These are phyloP conservation scores for Muscicapa striata DNA, from an alignment of 2,797 vertebrate genomes.

Conservation along the genomic window DNA sequence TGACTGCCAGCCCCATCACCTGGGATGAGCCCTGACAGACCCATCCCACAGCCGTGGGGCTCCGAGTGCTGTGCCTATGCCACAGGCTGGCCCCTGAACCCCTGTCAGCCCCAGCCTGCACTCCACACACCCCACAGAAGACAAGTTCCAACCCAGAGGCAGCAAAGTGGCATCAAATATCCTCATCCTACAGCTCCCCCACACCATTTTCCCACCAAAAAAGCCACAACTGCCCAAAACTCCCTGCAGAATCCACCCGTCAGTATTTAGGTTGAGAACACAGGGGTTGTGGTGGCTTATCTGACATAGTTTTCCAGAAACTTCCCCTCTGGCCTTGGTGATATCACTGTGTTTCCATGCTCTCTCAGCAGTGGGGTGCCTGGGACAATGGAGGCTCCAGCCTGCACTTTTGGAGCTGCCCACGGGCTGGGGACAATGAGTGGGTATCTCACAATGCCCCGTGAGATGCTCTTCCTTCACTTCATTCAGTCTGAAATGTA, in stretches of 20 bases:
- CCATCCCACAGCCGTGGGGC: not conserved
- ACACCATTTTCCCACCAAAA: not conserved
- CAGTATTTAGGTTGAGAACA: not conserved
- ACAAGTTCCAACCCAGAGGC: not conserved
- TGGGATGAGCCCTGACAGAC: not conserved
- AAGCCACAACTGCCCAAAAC: not conserved
- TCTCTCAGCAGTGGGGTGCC: not conserved
- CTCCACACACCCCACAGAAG: not conserved
- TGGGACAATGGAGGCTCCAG: not conserved
- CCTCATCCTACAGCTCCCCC: not conserved
- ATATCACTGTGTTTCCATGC: rapidly evolving
- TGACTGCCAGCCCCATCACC: not conserved
- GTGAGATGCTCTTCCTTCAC: rapidly evolving
- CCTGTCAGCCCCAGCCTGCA: not conserved
- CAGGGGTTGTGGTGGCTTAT: not conserved
- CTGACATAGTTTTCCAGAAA: not conserved
- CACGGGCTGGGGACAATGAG: rapidly evolving
- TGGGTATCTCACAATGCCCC: rapidly evolving
- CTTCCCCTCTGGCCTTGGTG: not conserved
- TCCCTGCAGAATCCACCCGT: not conserved
- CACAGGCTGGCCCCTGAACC: not conserved
- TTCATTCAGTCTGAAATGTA: not conserved
- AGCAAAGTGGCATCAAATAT: not conserved
- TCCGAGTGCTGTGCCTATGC: rapidly evolving
- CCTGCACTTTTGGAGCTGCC: not conserved